Base-by-base conservation (phyloP, 2,888 invertebrate species). In the Pseudococcus viburni region DNA sequence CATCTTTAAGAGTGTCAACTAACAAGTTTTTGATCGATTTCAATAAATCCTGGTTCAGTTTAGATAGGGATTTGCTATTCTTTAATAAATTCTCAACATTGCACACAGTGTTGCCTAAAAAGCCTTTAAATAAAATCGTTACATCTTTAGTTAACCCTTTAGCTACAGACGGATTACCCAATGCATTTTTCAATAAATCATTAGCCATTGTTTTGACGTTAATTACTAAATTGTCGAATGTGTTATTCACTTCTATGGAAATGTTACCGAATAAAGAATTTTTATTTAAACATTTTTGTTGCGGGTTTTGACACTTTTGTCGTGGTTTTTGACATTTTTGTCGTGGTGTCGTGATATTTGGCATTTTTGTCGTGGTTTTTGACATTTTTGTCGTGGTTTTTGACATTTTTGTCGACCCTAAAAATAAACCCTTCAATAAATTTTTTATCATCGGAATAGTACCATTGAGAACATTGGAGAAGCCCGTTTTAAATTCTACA, bases 21-120 rank as follows among this genome's bases (percentile, higher is more conserved):
- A 86, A 15, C 4, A 68, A 9, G n/a, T 46, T 46, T 19, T 68
- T 59, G 11, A 86, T 22, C 86, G 73, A 42, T 3, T 68, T 73
- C 7, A 59, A 12, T 15, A 86, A 19, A 22, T 86, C 46, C 0
- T 33, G 11, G 9, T 73, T 9, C 17, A 73, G 7, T 11, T 42
- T 15, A 11, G 42, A 4, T 7, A 86, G 11, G 1, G 73, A 68
- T 4, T 46, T 15, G 19, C 68, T 86, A 11, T 86, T 64, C 9
- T 39, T 86, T 11, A 86, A 15, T 64, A 86, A 26, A 2, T 46
- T 73, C 48, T 73, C 64, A 1, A 86, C 17, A 46, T 86, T 73
- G 22, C 86, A 86, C 15, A 86, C 46, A 7, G 68, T 68, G 22
- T 64, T 19, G n/a, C 26, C 46, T 5, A 86, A n/a, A 6, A 73